Percentiles rank a stretch among this genome's conserved stretches.
Evolutionary conservation across 2,888 invertebrate species (phyloP).

Genomic region (Nowickia ferox): DNA sequence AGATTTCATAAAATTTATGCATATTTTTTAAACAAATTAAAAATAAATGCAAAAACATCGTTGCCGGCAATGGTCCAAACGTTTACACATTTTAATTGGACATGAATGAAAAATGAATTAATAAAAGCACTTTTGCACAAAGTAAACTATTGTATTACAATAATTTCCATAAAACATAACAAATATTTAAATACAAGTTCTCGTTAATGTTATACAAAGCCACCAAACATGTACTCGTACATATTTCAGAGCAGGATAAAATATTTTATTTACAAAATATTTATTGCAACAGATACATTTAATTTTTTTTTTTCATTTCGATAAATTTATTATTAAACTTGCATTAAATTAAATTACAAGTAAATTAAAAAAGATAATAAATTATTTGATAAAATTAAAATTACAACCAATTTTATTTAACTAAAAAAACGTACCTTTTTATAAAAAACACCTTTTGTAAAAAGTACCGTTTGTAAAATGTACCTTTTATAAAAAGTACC

Average conservation of each 20-base stretch:
- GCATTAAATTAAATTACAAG: slow-evolving; percentile 30
- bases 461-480: too few species aligned
- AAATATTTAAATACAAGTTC: slow-evolving; percentile 17
- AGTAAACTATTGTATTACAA: slow-evolving; percentile 46
- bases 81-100: slow-evolving; percentile 9
- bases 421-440: not conserved
- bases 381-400: not conserved
- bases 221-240: not conserved
- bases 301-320: not conserved
- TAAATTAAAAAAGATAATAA: slow-evolving; percentile 16
- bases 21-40: slow-evolving; percentile 34
- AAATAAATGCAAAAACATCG: not conserved
- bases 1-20: slow-evolving; percentile 40
- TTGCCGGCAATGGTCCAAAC: not conserved
- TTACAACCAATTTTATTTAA: not conserved
- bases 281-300: slow-evolving; percentile 18
- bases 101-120: slow-evolving; percentile 28
- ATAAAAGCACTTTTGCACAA: slow-evolving; percentile 17
- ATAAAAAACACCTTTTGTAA: too few species aligned
- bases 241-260: not conserved
- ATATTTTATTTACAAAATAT: slow-evolving; percentile 42
- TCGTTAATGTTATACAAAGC: slow-evolving; percentile 13
- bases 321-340: slow-evolving; percentile 12
- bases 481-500: too few species aligned
- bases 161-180: slow-evolving; percentile 41